A percentile compares a stretch with the other conserved stretches of the same genome.
phyloP scores from a whole-genome alignment of 2,797 vertebrate genomes.

The Rhinoraja longicauda region DNA sequence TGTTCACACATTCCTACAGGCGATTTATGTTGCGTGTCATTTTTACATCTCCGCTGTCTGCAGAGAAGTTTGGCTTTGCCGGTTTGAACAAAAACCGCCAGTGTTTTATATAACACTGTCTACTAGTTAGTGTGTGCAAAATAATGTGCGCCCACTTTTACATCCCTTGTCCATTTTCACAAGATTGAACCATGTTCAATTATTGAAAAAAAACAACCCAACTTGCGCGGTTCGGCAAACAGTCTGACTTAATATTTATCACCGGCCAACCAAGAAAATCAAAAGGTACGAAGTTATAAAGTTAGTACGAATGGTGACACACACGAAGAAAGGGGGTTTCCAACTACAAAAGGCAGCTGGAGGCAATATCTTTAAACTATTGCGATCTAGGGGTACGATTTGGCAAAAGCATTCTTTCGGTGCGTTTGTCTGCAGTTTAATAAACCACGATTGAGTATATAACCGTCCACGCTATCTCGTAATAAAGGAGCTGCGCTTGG shows the following conservation, averaged over 20 bases:
- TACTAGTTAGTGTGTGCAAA: neutral
- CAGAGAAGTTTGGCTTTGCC: neutral
- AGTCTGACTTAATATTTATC: neutral
- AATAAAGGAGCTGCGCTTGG: neutral
- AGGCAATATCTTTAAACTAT: neutral
- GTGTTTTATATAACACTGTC: neutral
- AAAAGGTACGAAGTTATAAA: neutral
- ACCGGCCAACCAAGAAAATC: neutral
- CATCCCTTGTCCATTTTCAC: neutral
- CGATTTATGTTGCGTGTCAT: neutral
- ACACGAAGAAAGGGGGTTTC: neutral
- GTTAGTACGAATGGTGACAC: neutral
- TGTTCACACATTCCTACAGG: neutral
- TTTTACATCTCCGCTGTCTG: neutral
- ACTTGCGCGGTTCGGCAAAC: neutral
- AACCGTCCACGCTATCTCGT: neutral
- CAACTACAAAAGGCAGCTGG: neutral
- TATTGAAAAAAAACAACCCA: neutral
- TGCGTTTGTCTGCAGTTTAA: neutral
- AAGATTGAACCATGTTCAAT: neutral
- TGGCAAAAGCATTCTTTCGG: neutral
- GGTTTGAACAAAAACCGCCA: neutral
- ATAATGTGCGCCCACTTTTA: neutral
- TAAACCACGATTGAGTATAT: neutral
- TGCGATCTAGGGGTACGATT: neutral